Percentiles rank a stretch among this genome's conserved stretches.
Conservation (phyloP, 1,140 invertebrate species). For the Ceratosolen fusciceps region DNA sequence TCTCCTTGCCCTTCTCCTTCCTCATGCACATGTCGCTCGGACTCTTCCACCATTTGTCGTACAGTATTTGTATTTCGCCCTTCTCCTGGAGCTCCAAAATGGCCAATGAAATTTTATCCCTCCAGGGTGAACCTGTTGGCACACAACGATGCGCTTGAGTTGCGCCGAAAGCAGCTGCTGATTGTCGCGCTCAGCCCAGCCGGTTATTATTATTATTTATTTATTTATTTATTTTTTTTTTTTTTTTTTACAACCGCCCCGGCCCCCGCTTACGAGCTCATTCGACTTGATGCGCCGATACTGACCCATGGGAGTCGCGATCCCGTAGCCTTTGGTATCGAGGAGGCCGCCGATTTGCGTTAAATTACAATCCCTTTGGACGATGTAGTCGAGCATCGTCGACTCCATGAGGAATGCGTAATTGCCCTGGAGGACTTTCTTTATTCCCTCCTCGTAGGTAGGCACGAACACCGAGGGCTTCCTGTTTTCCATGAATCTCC, state of each 20-base stretch:
- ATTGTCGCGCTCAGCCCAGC: too few relatives aligned
- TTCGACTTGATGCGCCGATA: too few relatives aligned
- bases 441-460: conserved; percentile 84
- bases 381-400: conserved; percentile 90
- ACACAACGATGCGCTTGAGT: too few relatives aligned
- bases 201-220: too few relatives aligned
- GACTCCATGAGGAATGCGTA: conserved; percentile 97
- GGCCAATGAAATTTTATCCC: conserved; percentile 82
- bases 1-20: conserved; percentile 79
- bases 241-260: too few relatives aligned
- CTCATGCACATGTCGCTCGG: conserved; percentile 77
- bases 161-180: too few relatives aligned
- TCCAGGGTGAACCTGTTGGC: conserved; percentile 83
- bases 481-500: conserved; percentile 85
- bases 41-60: conserved; percentile 85
- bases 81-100: conserved; percentile 85
- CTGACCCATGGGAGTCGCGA: conserved; percentile 74
- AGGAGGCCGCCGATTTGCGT: conserved; percentile 93
- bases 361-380: conserved; percentile 92
- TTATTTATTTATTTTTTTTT: too few relatives aligned
- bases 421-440: conserved; percentile 81
- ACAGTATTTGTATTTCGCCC: conserved; percentile 79
- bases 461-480: conserved; percentile 81
- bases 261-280: too few relatives aligned
- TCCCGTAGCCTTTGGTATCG: conserved; percentile 86